A percentile compares a stretch with the other conserved stretches of the same genome.
Conservation (phyloP, 2,113 vertebrate species). For the Trichechus manatus region DNA sequence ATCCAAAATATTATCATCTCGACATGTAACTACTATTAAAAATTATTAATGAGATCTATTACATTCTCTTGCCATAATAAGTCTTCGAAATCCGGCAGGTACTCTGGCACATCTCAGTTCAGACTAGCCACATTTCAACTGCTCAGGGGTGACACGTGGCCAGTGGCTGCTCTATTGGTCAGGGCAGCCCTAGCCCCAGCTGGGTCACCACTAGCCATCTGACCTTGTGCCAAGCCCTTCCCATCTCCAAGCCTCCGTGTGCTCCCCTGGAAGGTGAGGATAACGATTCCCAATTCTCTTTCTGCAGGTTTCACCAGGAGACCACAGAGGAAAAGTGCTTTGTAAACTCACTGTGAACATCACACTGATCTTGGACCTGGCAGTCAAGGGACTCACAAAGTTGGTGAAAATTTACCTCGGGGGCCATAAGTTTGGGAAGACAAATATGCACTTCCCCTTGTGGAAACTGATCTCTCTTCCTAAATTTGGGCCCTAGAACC, state of each 20-base stretch:
- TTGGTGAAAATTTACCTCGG: neutral
- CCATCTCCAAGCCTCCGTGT: neutral
- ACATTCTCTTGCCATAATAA: neutral
- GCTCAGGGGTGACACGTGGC: fast-evolving
- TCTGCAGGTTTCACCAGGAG: neutral
- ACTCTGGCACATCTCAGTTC: neutral
- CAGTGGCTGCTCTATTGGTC: fast-evolving
- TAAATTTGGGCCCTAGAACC: neutral
- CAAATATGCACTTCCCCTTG: neutral
- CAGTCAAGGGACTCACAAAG: neutral
- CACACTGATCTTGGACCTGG: neutral
- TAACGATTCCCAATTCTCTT: no score
- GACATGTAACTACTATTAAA: neutral
- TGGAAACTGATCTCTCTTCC: neutral
- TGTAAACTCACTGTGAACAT: neutral
- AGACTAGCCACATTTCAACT: neutral
- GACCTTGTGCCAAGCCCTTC: neutral
- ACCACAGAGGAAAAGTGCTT: neutral
- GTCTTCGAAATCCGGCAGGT: neutral
- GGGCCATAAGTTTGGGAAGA: neutral
- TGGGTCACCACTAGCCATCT: neutral
- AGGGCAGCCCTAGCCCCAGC: neutral
- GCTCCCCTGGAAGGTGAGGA: neutral
- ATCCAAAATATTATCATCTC: constrained; percentile 11
- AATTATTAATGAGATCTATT: neutral